phyloP scores from a whole-genome alignment of 2,888 invertebrate species.

The Magallana nippona region DNA sequence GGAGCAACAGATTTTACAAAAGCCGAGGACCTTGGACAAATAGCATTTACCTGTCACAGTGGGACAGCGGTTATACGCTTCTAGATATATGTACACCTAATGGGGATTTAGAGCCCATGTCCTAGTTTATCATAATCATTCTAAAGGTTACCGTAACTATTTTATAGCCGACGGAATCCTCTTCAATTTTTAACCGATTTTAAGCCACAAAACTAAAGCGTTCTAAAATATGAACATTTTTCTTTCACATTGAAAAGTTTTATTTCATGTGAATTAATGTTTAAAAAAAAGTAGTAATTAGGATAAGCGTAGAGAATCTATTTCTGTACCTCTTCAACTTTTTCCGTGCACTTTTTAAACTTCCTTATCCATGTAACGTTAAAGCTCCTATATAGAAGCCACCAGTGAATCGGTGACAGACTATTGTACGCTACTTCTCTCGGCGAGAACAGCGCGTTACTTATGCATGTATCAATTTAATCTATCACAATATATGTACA shows the following conservation, averaged over 20 bases:
- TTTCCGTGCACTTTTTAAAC: background rate
- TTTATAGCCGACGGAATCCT: too few species aligned
- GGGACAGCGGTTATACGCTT: background rate
- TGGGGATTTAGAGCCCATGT: background rate
- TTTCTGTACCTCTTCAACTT: background rate
- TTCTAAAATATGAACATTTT: too few species aligned
- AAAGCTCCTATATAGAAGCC: too few species aligned
- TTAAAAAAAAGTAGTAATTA: too few species aligned
- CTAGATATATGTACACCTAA: background rate
- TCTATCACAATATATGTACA: conserved; percentile 11
- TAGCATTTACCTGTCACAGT: conserved; percentile 2
- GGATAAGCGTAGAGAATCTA: too few species aligned
- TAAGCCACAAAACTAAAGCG: too few species aligned
- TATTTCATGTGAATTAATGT: too few species aligned
- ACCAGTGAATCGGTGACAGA: background rate
- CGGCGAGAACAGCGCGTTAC: background rate
- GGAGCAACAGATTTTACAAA: background rate
- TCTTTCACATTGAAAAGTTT: too few species aligned
- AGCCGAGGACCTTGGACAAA: conserved; percentile 5
- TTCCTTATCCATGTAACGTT: background rate
- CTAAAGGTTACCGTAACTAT: too few species aligned
- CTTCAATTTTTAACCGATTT: too few species aligned
- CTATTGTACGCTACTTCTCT: background rate
- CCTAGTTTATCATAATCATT: background rate
- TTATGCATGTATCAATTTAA: conserved; percentile 13